phyloP scores from a whole-genome alignment of 2,113 vertebrate species.

The Tachysurus vachellii region DNA sequence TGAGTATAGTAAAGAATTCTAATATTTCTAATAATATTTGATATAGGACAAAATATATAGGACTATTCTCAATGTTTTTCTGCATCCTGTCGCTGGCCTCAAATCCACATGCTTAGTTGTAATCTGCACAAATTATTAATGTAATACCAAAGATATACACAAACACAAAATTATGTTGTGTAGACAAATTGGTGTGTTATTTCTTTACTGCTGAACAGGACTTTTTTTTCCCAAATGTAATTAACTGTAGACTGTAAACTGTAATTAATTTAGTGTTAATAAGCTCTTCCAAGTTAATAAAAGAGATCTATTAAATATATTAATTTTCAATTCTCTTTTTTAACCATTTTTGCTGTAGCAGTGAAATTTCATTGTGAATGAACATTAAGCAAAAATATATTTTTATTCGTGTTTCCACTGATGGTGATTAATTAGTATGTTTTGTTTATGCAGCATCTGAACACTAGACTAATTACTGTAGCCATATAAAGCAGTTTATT shows the following conservation, averaged over 20 bases:
- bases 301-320: background rate
- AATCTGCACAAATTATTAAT: background rate
- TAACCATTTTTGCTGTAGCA: background rate
- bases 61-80: background rate
- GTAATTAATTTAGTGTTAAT: background rate
- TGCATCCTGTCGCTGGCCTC: background rate
- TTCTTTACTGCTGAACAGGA: background rate
- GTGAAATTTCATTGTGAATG: background rate
- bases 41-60: background rate
- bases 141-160: background rate
- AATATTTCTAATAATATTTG: background rate
- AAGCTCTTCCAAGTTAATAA: background rate
- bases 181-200: background rate
- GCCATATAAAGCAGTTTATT: background rate
- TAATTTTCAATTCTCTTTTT: constrained; percentile 1
- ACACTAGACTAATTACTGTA: background rate
- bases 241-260: background rate
- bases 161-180: background rate
- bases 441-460: background rate
- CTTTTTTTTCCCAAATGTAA: background rate
- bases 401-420: background rate
- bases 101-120: background rate
- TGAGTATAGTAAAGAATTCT: background rate
- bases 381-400: background rate
- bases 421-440: background rate